Conservation (phyloP, 30 jellyfish, hydroid and myxozoan species). For the Pelagia noctiluca region DNA sequence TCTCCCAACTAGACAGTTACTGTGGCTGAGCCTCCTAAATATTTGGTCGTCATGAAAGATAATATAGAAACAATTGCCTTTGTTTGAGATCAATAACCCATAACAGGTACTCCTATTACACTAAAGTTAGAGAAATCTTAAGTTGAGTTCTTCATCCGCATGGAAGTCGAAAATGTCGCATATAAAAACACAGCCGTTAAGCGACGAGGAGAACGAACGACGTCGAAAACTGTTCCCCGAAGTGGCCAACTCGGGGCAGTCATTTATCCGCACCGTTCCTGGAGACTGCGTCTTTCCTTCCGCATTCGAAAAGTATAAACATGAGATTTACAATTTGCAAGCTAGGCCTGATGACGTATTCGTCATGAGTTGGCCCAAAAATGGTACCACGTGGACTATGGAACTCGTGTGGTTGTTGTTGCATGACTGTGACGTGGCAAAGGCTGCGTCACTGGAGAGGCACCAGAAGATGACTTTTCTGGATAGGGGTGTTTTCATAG, state of each 20-base stretch:
- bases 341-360: slow-evolving; percentile 17
- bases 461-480: too few relatives aligned
- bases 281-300: neutral
- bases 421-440: slow-evolving; percentile 31
- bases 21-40: too few relatives aligned
- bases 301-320: slow-evolving; percentile 4
- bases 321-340: neutral
- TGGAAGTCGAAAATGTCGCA: too few relatives aligned
- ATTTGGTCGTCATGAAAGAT: too few relatives aligned
- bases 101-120: too few relatives aligned
- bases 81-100: too few relatives aligned
- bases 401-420: slow-evolving; percentile 49
- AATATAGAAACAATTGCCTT: too few relatives aligned
- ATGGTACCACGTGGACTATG: slow-evolving; percentile 52
- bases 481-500: too few relatives aligned
- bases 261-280: slow-evolving; percentile 2
- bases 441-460: too few relatives aligned
- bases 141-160: too few relatives aligned
- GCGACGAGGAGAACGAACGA: neutral
- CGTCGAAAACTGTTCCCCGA: neutral
- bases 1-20: too few relatives aligned
- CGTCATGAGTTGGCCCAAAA: slow-evolving; percentile 28
- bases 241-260: neutral
- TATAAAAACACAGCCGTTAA: slow-evolving; percentile 2
- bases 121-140: too few relatives aligned